These are phyloP conservation scores for Artibeus jamaicensis DNA, from an alignment of 2,797 vertebrate species.

Conservation along the genomic window DNA sequence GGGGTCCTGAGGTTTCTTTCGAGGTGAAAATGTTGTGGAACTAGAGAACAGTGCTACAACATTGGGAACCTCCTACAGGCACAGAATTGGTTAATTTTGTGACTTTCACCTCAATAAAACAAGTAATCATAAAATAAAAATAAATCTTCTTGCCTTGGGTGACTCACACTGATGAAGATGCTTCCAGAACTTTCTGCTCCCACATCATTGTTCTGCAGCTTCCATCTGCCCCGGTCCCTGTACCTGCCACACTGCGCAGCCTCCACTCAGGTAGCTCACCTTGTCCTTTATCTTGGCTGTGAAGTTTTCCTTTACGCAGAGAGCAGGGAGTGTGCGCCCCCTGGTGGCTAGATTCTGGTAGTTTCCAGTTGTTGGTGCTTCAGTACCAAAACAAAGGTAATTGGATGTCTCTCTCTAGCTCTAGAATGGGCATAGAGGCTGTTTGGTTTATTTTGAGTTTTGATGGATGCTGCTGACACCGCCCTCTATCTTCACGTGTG, in stretches of 20 bases:
- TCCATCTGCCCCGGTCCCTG: background rate
- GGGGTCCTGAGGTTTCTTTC: background rate
- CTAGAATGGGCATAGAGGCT: background rate
- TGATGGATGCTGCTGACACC: background rate
- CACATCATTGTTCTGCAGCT: accelerated
- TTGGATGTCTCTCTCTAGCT: background rate
- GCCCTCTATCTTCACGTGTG: background rate
- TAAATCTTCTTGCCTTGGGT: background rate
- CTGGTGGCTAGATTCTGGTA: background rate
- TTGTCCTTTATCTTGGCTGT: accelerated
- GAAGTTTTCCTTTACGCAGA: background rate
- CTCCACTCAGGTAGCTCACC: accelerated
- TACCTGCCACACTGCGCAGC: accelerated
- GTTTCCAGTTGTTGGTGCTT: background rate
- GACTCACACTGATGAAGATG: background rate
- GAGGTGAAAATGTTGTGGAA: background rate
- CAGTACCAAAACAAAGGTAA: background rate
- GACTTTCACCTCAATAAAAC: background rate
- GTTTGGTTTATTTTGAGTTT: background rate
- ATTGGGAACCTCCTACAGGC: background rate
- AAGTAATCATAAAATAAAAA: background rate
- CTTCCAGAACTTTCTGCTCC: background rate
- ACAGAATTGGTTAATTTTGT: background rate
- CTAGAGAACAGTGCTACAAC: too few species aligned
- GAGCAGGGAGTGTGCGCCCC: accelerated